Evolutionary conservation across 2,797 vertebrate genomes (phyloP), one percentile per base, ranked within the genome.

Genomic region (Sebastes itinus): DNA sequence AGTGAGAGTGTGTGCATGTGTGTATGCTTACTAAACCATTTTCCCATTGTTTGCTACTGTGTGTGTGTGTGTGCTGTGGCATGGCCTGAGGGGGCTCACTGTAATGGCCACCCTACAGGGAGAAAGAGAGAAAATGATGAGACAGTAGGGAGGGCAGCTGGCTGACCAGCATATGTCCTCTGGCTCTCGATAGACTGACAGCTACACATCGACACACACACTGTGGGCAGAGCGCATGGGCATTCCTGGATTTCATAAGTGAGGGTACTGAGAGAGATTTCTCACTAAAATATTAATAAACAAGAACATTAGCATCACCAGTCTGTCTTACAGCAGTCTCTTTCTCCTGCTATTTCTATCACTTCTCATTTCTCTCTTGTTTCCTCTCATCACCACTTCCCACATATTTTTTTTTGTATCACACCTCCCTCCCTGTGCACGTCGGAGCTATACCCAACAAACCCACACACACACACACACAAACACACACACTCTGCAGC

Each of bases 101-200:
- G 82, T 92, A 90, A 94, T 92, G 88, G 87, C 84, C 84, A 81
- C 79, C 87, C 89, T 78, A 80, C 88, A 92, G 89, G 87, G 85
- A 89, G 78, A 90, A 83, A 81, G 83, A 75, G 69, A 86, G 90
- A 64, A 88, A 87, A 91, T 92, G 89, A 92, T 90, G 90, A 90
- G 90, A 83, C 84, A 75, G 80, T 61, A 58, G 82, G 88, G 84
- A 84, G 81, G 83, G 59, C 32, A 69, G 84, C 81, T 90, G 87
- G 91, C 88, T 88, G 90, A 89, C 85, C 88, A 86, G 66, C 75
- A 78, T 71, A 84, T 90, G 88, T 89, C 89, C 91, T 87, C 87
- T 86, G 89, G 90, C 88, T 87, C 80, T 82, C 7, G 1, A 73
- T 33, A 80, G 78, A 92, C 84, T 85, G 83, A 88, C 87, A 83